Conservation (phyloP, 1,140 invertebrate species). For the Cotesia vestalis region DNA sequence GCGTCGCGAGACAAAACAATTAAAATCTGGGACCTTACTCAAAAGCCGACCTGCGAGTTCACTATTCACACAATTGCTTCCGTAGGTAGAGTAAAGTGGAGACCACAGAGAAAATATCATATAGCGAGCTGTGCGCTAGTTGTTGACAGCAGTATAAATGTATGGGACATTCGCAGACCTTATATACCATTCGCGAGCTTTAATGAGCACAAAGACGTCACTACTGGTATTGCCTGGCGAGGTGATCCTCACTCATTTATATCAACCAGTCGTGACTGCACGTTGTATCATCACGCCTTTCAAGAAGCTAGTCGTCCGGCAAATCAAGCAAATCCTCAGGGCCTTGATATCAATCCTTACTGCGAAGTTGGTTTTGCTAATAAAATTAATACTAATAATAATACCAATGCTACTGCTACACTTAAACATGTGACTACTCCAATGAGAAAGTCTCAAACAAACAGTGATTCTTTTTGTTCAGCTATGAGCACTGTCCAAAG, state of each 20-base stretch:
- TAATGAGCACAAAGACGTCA: conserved; percentile 91
- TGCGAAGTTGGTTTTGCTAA: conserved; percentile 80
- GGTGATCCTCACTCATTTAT: conserved; percentile 84
- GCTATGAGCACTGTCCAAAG: conserved; percentile 68
- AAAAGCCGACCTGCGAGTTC: conserved; percentile 81
- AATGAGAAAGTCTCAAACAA: conserved; percentile 63
- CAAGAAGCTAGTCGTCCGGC: conserved; percentile 87
- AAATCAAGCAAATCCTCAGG: conserved; percentile 88
- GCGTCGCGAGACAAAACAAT: conserved; percentile 95
- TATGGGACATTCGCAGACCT: conserved; percentile 94
- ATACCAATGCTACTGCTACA: conserved; percentile 60
- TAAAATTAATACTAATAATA: conserved; percentile 68
- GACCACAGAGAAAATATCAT: conserved; percentile 89
- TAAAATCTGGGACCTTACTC: conserved; percentile 90
- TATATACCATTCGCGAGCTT: conserved; percentile 95
- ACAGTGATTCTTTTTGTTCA: conserved; percentile 72
- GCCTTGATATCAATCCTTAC: conserved; percentile 79
- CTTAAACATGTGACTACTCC: conserved; percentile 58
- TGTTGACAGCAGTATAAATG: conserved; percentile 91
- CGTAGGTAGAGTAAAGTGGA: conserved; percentile 93
- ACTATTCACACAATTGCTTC: conserved; percentile 95
- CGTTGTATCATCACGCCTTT: conserved; percentile 85
- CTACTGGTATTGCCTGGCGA: conserved; percentile 90
- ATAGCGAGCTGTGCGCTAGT: conserved; percentile 91
- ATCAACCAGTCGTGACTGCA: conserved; percentile 85